phyloP scores from a whole-genome alignment of 2,888 invertebrate genomes.

The Thereva nobilitata region DNA sequence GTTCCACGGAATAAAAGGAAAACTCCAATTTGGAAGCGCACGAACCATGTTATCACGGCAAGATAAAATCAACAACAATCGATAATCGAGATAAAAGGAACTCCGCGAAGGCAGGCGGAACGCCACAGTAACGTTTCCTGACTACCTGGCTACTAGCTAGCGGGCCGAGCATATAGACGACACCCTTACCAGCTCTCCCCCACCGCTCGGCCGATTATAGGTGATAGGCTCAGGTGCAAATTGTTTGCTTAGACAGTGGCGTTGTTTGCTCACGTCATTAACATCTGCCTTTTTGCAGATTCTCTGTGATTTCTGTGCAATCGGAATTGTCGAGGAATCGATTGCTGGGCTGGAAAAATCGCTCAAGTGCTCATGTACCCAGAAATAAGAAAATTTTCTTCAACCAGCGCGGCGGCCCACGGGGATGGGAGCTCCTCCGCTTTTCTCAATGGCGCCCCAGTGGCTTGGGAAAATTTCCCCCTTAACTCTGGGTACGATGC shows the following conservation, averaged over 20 bases:
- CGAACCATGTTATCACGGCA: conserved; percentile 12
- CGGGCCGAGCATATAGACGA: conserved; percentile 1
- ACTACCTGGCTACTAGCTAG: neutral
- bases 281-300: conserved; percentile 14
- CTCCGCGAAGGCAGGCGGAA: neutral
- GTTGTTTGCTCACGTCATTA: conserved; percentile 19
- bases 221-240: conserved; percentile 9
- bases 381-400: too few relatives aligned
- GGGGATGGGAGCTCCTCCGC: too few relatives aligned
- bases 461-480: too few relatives aligned
- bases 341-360: neutral
- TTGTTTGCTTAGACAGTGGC: neutral
- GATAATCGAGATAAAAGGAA: conserved; percentile 24
- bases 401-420: too few relatives aligned
- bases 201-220: neutral
- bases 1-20: neutral
- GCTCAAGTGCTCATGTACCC: neutral
- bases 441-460: too few relatives aligned
- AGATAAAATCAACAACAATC: conserved; percentile 22
- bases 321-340: neutral
- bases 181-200: neutral
- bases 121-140: neutral
- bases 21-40: conserved; percentile 6
- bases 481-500: too few relatives aligned
- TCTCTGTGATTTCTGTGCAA: conserved; percentile 4